Conservation (phyloP, 2,888 invertebrate species). For the Agrotis puta region DNA sequence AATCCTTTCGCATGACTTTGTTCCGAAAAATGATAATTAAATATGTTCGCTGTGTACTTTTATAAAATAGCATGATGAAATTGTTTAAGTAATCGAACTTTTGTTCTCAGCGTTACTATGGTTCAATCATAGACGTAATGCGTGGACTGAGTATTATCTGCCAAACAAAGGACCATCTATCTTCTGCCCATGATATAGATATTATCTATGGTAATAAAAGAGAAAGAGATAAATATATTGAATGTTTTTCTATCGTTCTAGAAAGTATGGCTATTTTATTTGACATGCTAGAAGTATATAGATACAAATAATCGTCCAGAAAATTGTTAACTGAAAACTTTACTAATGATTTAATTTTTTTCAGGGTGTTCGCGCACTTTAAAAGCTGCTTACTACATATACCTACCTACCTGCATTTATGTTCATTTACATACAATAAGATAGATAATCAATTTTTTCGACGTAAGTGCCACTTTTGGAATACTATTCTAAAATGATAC, state of each 20-base stretch:
- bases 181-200: too few relatives aligned
- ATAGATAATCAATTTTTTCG: slow-evolving; percentile 67
- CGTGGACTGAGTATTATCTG: too few relatives aligned
- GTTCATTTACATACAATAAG: slow-evolving; percentile 56
- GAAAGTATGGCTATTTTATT: too few relatives aligned
- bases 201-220: too few relatives aligned
- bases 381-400: slow-evolving; percentile 68
- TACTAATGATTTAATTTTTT: slow-evolving; percentile 63
- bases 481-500: slow-evolving; percentile 64
- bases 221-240: too few relatives aligned
- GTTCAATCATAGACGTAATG: background rate
- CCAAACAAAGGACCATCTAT: too few relatives aligned
- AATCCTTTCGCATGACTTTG: background rate
- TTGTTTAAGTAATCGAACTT: slow-evolving; percentile 17
- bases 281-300: too few relatives aligned
- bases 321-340: background rate
- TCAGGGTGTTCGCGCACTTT: slow-evolving; percentile 85
- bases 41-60: slow-evolving; percentile 23
- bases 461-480: slow-evolving; percentile 77
- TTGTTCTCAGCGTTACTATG: slow-evolving; percentile 24
- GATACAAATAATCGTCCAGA: background rate
- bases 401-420: slow-evolving; percentile 61
- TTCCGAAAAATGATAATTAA: slow-evolving; percentile 20
- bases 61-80: slow-evolving; percentile 49
- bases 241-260: too few relatives aligned